These are phyloP conservation scores for Conopomorpha cramerella DNA, from an alignment of 1,140 invertebrate species.

Conservation along the genomic window DNA sequence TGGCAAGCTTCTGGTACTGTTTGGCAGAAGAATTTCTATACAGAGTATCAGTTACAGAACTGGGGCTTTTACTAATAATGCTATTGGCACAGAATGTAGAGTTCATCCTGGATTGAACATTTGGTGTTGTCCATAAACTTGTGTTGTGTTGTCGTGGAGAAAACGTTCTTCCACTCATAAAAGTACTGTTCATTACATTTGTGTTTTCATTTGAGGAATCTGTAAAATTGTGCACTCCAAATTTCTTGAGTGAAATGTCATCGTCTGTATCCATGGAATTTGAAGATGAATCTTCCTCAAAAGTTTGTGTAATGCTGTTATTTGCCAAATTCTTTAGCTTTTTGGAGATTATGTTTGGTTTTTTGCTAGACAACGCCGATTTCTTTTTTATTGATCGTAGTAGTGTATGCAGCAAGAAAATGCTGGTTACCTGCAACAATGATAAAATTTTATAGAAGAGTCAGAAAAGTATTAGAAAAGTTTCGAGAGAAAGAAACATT, in stretches of 20 bases:
- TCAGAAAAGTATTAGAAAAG: no score
- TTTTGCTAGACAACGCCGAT: no score
- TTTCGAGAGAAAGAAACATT: no score
- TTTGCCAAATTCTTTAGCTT: conserved; percentile 26
- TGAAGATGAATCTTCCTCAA: no score
- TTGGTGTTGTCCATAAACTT: conserved; percentile 30
- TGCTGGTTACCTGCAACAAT: no score
- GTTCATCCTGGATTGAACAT: no score
- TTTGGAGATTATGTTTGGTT: conserved; percentile 21
- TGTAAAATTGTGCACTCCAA: conserved; percentile 37
- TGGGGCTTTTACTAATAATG: conserved; percentile 22
- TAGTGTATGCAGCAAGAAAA: no score
- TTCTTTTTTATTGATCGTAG: no score
- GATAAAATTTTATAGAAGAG: no score
- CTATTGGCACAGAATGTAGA: conserved; percentile 41
- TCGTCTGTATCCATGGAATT: conserved; percentile 42
- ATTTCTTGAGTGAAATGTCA: conserved; percentile 47
- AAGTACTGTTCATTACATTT: conserved; percentile 22
- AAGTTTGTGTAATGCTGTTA: no score
- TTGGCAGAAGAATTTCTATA: conserved; percentile 43
- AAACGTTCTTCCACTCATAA: conserved; percentile 33
- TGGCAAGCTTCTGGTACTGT: conserved; percentile 37
- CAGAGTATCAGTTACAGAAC: conserved; percentile 27
- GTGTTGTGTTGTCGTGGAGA: conserved; percentile 30
- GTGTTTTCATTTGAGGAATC: conserved; percentile 38